Percentiles rank a stretch among this genome's conserved stretches.
phyloP scores from a whole-genome alignment of 2,113 vertebrate species.

The Morone saxatilis region DNA sequence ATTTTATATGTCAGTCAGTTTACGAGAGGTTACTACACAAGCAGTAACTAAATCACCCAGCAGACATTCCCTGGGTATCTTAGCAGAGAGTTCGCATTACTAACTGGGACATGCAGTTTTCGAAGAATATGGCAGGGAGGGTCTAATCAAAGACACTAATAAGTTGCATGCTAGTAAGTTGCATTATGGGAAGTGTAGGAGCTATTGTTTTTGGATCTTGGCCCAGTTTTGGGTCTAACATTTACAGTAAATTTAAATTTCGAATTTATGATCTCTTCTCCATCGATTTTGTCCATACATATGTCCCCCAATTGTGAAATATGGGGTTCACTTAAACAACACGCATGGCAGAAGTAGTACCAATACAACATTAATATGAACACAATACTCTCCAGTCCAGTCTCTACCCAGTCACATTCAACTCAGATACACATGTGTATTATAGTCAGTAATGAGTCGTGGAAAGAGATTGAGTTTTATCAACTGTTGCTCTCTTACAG shows the following conservation, averaged over 20 bases:
- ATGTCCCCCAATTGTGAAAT: too few relatives aligned
- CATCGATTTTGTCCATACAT: background rate
- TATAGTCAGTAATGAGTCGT: background rate
- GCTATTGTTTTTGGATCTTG: background rate
- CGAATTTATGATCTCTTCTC: background rate
- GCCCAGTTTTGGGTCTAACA: too few relatives aligned
- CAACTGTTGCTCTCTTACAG: slow-evolving; percentile 72
- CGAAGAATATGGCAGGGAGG: background rate
- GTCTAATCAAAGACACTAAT: background rate
- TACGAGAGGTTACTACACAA: background rate
- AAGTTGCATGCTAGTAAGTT: background rate
- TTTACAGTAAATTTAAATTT: background rate
- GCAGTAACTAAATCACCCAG: background rate
- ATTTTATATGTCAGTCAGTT: background rate
- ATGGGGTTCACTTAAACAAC: background rate
- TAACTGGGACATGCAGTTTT: background rate
- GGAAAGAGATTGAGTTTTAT: slow-evolving; percentile 18
- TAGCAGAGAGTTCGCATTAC: background rate
- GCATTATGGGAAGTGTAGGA: slow-evolving; percentile 1
- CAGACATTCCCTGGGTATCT: background rate
- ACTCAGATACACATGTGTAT: background rate
- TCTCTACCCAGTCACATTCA: background rate
- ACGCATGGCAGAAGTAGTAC: background rate
- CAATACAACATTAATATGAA: background rate
- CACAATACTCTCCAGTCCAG: background rate